phyloP scores from a whole-genome alignment of 2,113 vertebrate species.

The Columba janthina region DNA sequence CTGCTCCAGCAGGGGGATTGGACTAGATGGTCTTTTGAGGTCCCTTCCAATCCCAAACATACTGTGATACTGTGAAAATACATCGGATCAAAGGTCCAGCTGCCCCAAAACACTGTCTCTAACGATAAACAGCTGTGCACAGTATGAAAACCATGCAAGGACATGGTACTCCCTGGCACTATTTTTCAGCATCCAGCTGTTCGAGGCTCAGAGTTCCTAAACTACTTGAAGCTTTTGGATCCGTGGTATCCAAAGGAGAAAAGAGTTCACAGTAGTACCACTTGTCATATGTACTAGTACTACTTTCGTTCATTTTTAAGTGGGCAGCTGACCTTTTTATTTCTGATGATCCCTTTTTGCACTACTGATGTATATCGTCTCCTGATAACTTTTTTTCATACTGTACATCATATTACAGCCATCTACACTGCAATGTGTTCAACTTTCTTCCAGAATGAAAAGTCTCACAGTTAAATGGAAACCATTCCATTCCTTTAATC shows the following conservation, averaged over 20 bases:
- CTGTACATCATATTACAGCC: neutral
- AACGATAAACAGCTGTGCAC: neutral
- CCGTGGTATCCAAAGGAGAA: neutral
- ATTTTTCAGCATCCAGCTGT: neutral
- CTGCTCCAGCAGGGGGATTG: too few species aligned
- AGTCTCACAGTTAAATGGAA: neutral
- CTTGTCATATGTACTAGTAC: neutral
- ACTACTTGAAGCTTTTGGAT: neutral
- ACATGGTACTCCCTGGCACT: neutral
- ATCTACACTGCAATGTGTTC: neutral
- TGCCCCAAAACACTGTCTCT: neutral
- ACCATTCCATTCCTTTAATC: neutral
- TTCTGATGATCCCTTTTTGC: neutral
- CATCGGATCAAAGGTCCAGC: neutral
- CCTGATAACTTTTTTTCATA: neutral
- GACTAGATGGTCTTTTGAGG: too few species aligned
- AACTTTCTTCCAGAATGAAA: neutral
- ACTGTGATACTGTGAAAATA: too few species aligned
- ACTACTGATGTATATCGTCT: neutral
- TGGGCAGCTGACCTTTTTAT: neutral
- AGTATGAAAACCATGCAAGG: neutral
- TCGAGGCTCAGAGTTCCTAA: neutral
- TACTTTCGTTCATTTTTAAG: neutral
- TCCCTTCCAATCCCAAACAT: too few species aligned
- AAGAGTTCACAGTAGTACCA: neutral